These are phyloP conservation scores for Euphydryas editha DNA, from an alignment of 2,888 invertebrate species.

Conservation along the genomic window DNA sequence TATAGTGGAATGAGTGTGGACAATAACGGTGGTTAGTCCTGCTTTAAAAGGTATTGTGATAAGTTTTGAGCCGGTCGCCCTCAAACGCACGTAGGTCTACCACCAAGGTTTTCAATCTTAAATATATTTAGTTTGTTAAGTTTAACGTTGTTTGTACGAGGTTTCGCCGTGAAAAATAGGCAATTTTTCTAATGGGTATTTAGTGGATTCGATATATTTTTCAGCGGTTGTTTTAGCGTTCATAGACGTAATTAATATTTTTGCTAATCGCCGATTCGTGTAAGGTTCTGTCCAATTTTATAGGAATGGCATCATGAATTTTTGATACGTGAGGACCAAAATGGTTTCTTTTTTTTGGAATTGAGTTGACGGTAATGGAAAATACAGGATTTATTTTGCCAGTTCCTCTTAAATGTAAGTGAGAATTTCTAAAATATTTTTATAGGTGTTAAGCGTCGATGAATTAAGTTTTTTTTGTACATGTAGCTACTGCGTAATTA, in stretches of 20 bases:
- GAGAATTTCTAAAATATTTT: constrained; percentile 83
- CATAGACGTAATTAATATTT: constrained; percentile 68
- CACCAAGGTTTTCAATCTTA: constrained; percentile 66
- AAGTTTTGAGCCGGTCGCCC: constrained; percentile 55
- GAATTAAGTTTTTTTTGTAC: constrained; percentile 72
- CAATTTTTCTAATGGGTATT: constrained; percentile 75
- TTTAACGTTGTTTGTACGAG: constrained; percentile 72
- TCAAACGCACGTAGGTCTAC: constrained; percentile 50
- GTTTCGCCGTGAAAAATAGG: constrained; percentile 66
- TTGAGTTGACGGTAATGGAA: constrained; percentile 57
- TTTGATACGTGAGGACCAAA: constrained; percentile 73
- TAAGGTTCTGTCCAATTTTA: constrained; percentile 74
- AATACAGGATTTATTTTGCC: constrained; percentile 82
- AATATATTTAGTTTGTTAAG: constrained; percentile 70
- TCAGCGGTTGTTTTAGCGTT: constrained; percentile 76
- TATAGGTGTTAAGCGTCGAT: constrained; percentile 80
- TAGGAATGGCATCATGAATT: constrained; percentile 80
- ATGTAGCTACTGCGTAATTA: constrained; percentile 67
- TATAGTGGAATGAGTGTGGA: constrained; percentile 73
- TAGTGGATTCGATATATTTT: constrained; percentile 79
- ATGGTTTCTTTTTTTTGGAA: constrained; percentile 64
- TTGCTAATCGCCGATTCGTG: constrained; percentile 74
- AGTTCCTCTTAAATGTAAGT: constrained; percentile 83
- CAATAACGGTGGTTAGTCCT: constrained; percentile 76
- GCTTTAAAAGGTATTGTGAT: constrained; percentile 64